phyloP scores from a whole-genome alignment of 2,888 invertebrate species.

The Pemphredon lugubris region DNA sequence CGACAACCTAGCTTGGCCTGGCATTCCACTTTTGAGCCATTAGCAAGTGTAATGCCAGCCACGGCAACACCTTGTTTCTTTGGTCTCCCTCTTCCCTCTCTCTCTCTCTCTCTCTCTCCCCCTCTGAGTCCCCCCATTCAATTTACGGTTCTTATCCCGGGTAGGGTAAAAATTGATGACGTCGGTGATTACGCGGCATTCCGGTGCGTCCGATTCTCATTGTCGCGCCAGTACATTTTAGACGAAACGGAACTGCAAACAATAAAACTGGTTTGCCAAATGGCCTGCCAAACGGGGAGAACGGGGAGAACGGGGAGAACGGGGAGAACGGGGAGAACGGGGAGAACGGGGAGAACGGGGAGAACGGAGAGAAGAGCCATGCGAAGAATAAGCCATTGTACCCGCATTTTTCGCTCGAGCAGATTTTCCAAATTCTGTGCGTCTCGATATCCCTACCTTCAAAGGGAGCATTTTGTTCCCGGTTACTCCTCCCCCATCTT shows the following conservation, averaged over 20 bases:
- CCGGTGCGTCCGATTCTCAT: background rate
- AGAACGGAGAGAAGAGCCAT: no score
- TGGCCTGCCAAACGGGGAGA: background rate
- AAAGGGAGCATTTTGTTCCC: slow-evolving; percentile 12
- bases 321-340: background rate
- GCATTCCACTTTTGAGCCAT: slow-evolving; percentile 44
- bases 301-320: background rate
- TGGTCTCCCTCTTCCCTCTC: background rate
- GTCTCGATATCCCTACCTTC: slow-evolving; percentile 30
- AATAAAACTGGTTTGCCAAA: background rate
- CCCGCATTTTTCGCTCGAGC: slow-evolving; percentile 1
- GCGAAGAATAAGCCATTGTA: background rate
- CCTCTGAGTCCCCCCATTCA: no score
- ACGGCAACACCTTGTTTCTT: slow-evolving; percentile 46
- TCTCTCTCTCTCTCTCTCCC: no score
- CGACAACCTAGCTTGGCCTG: slow-evolving; percentile 39
- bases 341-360: background rate
- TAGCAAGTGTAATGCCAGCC: slow-evolving; percentile 51
- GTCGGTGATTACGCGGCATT: background rate
- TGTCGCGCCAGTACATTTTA: background rate
- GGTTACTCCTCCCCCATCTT: slow-evolving; percentile 19
- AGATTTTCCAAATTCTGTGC: slow-evolving; percentile 32
- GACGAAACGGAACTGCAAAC: background rate
- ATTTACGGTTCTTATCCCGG: no score
- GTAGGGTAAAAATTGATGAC: background rate